Evolutionary conservation across 2,113 vertebrate genomes (phyloP), one percentile per base, ranked within the genome.

Genomic region (Willisornis vidua): DNA sequence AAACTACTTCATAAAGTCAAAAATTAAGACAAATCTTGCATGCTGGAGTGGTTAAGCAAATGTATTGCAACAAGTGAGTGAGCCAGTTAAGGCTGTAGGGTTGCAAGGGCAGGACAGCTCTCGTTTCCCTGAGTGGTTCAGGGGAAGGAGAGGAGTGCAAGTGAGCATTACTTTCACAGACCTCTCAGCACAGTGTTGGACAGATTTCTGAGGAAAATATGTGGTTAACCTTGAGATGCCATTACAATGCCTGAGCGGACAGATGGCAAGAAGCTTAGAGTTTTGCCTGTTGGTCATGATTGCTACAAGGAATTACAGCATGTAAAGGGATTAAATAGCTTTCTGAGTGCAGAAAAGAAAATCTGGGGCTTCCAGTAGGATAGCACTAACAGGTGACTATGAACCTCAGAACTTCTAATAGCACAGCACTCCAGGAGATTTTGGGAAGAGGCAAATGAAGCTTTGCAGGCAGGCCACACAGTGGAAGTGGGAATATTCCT

Each of bases 261-360:
- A 83, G 58, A 80, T 45, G 48, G 65, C 41, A 90, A 23, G 62
- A 88, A 80, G 51, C 79, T 81, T 59, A 79, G 68, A 63, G 28
- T 78, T 86, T 61, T 82, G 35, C 19, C 54, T 57, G 8, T 72
- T 74, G 49, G 17, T 48, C 35, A 28, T 54, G 23, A 67, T 85
- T 78, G 61, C 45, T 78, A 6, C 28, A 81, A 61, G 48, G 48
- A 80, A 75, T 92, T 75, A 65, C 35, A 61, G 29, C 15, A 72
- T 49, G 17, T 66, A 67, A 78, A 81, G 25, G 23, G 48, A 91
- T 78, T 87, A 86, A 81, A 71, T 41, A 78, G 24, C 10, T 68
- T 92, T 84, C 65, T 61, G 45, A 13, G 9, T 51, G 49, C 35
- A 86, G 22, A 51, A 89, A 54, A 86, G 16, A 84, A 66, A 51